Conservation (phyloP, 2,113 vertebrate species). For the Solenodon paradoxus region DNA sequence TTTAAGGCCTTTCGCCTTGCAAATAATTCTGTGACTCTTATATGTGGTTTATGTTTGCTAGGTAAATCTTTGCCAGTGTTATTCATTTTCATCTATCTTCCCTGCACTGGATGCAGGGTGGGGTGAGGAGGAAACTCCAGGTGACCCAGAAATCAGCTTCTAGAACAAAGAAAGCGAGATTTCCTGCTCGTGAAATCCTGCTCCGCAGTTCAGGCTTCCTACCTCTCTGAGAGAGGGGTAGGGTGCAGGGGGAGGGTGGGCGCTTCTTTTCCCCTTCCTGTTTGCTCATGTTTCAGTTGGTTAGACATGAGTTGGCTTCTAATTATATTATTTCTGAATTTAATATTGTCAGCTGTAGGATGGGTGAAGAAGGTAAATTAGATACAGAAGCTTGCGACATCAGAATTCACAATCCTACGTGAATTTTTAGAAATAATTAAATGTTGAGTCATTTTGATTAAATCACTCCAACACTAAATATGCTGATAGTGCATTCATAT, state of each 20-base stretch:
- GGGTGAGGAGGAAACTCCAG: background rate
- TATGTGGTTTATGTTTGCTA: background rate
- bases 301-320: background rate
- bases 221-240: background rate
- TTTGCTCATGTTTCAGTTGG: background rate
- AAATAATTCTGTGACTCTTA: background rate
- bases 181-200: rapidly evolving
- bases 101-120: background rate
- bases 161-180: background rate
- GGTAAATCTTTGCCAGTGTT: background rate
- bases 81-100: background rate
- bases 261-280: background rate
- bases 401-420: background rate
- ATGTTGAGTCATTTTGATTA: background rate
- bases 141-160: background rate
- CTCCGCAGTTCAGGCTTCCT: background rate
- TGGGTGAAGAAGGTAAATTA: background rate
- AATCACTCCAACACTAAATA: background rate
- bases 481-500: background rate
- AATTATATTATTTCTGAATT: background rate
- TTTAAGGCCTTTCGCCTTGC: background rate
- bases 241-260: background rate
- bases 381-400: background rate
- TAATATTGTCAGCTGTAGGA: background rate
- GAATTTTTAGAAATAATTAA: background rate